Percentiles rank a stretch among this genome's conserved stretches.
Conservation (phyloP, 2,113 vertebrate genomes). For the Orcinus orca region DNA sequence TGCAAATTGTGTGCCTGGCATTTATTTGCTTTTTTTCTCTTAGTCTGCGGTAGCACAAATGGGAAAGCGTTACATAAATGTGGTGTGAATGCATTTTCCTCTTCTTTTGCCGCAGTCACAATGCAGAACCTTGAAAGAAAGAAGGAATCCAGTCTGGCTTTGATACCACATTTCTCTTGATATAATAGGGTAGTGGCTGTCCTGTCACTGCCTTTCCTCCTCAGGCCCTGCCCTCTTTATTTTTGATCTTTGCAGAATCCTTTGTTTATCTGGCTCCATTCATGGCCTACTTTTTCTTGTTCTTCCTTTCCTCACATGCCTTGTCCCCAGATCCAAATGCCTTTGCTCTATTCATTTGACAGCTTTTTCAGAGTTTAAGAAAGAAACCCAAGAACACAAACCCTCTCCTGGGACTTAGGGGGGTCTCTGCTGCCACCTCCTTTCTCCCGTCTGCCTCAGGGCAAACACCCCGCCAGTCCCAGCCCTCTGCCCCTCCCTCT, state of each 20-base stretch:
- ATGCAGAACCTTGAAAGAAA: neutral
- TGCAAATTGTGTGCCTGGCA: slow-evolving; percentile 23
- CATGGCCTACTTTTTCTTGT: neutral
- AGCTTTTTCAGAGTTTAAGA: neutral
- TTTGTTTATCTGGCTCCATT: slow-evolving; percentile 14
- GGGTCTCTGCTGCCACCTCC: neutral
- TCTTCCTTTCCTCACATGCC: neutral
- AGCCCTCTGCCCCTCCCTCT: neutral
- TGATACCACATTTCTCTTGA: neutral
- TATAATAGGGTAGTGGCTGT: no score
- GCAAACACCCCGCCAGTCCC: fast-evolving
- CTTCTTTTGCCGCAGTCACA: neutral
- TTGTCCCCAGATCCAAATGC: neutral
- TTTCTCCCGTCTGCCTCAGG: neutral
- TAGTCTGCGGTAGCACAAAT: neutral
- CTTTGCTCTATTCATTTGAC: neutral
- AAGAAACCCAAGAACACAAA: neutral
- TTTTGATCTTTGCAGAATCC: slow-evolving; percentile 8
- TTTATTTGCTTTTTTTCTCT: slow-evolving; percentile 27
- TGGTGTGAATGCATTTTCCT: neutral
- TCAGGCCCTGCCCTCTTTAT: neutral
- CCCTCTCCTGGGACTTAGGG: neutral
- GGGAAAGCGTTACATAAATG: slow-evolving; percentile 1
- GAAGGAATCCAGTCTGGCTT: neutral
- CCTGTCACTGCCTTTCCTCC: neutral